Evolutionary conservation across 2,113 vertebrate genomes (phyloP), one percentile per base, ranked within the genome.

Genomic region (Saccopteryx bilineata): DNA sequence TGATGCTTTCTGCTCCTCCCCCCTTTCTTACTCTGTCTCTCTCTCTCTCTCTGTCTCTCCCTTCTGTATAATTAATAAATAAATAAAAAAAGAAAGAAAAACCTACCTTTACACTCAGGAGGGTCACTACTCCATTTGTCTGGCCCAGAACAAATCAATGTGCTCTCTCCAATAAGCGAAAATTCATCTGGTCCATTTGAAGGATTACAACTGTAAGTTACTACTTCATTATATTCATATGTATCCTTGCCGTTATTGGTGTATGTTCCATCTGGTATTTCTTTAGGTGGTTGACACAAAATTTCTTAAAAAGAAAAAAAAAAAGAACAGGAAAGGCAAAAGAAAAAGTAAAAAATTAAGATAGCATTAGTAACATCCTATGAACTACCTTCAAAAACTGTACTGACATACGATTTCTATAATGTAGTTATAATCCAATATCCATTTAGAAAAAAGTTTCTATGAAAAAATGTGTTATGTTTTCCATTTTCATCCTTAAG

Each of bases 61-160:
- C 39, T 3, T 39, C 39, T 39, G 39, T 39, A 39, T 39, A 39
- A 39, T 39, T 39, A 39, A 39, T 39, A 39, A 39, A 39, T 39
- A 39, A 39, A 39, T 3, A 39, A 39, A 39, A 39, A 39, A 39
- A 39, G 39, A 39, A 39, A 39, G 39, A 39, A 39, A 39, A 39
- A 39, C 39, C 39, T 63, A 98, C 98, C 98, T 99, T 61, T 97
- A 48, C 98, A 98, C 0, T 90, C 2, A 2, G 98, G 98, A 48
- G 97, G 76, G 0, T 6, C 5, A 0, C 1, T 93, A 21, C 97
- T 98, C 98, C 98, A 99, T 14, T 69, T 2, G 6, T 93, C 95
- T 4, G 84, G 1, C 0, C 0, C 2, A 0, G 69, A 48, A 96
- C 98, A 99, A 72, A 31, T 0, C 14, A 98, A 93, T 0, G 5